Evolutionary conservation across 1,140 invertebrate genomes (phyloP), one percentile per base, ranked within the genome.

Genomic region (Dendroctonus ponderosae): DNA sequence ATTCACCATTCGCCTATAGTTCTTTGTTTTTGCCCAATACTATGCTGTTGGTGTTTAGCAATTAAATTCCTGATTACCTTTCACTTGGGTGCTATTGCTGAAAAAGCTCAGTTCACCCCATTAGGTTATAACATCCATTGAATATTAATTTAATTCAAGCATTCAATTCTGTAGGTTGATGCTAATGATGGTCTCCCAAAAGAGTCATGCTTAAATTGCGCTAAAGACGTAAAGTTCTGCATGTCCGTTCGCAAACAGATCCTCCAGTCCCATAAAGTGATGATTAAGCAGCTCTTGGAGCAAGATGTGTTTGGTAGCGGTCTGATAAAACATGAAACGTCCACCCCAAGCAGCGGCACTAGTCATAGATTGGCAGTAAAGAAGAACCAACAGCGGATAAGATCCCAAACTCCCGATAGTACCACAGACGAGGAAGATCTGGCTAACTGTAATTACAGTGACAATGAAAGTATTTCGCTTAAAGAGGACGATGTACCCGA

Each of bases 151-250:
- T 11, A 46, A 46, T 46, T 11, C 44, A 46, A 11, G 12, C 9
- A 46, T 11, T 46, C 9, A 46, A 46, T 46, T 14, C 12, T 46
- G n/a, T 50, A 72, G 71, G 69, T 68, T 64, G 41, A 64, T 7
- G 59, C 62, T 42, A 57, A 60, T 41, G 72, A 73, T 67, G 54
- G 58, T 9, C 38, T 70, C 9, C 66, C 68, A 6, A 71, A 60
- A 44, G 67, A 59, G 38, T 68, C 68, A 11, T 73, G 72, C 56
- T 50, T 67, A 26, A 69, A 70, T 41, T 73, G 72, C 57, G 64
- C 65, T 38, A 59, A 70, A 64, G 65, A 72, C 53, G 66, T 72
- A 40, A 68, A 72, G 54, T 60, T 57, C 38, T 69, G 69, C 38
- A 59, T 61, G 49, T 52, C 62, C 40, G 59, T 69, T 12, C 57